Base-by-base conservation (phyloP, 2,888 invertebrate genomes). In the Elgonia sp. region DNA sequence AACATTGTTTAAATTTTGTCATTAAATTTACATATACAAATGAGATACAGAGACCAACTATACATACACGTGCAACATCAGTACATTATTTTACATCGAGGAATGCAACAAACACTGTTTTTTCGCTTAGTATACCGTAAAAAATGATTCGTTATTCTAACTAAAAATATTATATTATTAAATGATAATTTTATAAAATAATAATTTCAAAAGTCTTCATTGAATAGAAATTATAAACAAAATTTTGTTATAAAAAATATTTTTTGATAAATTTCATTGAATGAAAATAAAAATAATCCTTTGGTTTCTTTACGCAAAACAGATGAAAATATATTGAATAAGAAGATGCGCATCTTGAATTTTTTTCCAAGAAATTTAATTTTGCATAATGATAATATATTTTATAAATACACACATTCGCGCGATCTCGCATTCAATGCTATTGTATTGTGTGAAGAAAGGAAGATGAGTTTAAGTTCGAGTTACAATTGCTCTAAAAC, bases 401-500 rank as follows among this genome's bases (percentile, higher is more conserved):
- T 57, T 55, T 69, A 76, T 79, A 80, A 83, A 79, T 77, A 82
- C 40, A 73, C 67, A 76, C 65, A 65, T 57, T 69, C 60, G 37
- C 53, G 18, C 70, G 72, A 18, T 9, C 40, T 65, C 46, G 29
- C 76, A 62, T 37, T 50, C 57, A 76, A n/a, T 14, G 29, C 40
- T 75, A 53, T 62, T 72, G 46, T 69, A 67, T 67, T n/a, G 4
- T 73, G 55, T 73, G 37, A 75, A 83, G n/a, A 84, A 83, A 85
- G 62, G 72, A 89, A 87, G 75, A 82, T 69, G 69, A 82, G 69
- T 63, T 76, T 57, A 69, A 55, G 81, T 86, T 87, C 53, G 29
- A 84, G 63, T 75, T 84, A 69, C 46, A 82, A 55, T 77, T 77
- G 29, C 84, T 29, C 29, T 77, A 84, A 87, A 89, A 90, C 91